phyloP scores from a whole-genome alignment of 2,797 vertebrate species.

The Acropternis orthonyx region DNA sequence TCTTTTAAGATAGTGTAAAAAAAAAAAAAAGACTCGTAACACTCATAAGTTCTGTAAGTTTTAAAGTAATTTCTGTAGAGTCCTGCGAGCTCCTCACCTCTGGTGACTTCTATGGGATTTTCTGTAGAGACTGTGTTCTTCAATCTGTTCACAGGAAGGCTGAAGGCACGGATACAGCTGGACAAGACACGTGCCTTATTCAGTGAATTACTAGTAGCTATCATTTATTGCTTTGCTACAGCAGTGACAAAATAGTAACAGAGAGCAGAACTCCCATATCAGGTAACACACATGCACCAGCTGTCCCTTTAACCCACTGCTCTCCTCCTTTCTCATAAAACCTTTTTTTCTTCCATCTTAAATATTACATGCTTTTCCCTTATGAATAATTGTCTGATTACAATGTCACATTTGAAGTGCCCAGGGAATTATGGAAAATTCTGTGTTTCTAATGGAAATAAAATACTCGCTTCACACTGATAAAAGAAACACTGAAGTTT shows the following conservation, averaged over 20 bases:
- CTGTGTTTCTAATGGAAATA: not conserved
- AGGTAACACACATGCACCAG: not conserved
- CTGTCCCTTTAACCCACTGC: slow-evolving; percentile 40
- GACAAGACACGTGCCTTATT: not conserved
- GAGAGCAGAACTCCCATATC: not conserved
- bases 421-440: not conserved
- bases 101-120: not conserved
- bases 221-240: slow-evolving; percentile 11
- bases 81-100: not conserved
- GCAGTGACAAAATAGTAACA: slow-evolving; percentile 46
- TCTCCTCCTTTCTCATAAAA: not conserved
- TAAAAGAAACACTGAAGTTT: slow-evolving; percentile 6
- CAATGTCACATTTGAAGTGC: not conserved
- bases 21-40: not conserved
- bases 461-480: not conserved
- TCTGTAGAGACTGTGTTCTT: not conserved
- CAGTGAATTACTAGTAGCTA: slow-evolving; percentile 20
- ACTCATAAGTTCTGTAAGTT: not conserved
- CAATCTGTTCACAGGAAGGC: not conserved
- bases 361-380: not conserved
- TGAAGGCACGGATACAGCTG: slow-evolving; percentile 26
- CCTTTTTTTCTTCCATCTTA: not conserved
- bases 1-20: not conserved
- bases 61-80: not conserved
- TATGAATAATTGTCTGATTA: not conserved